These are phyloP conservation scores for Palythoa grandis DNA, from an alignment of 92 coral and sea anemone genomes.

Conservation along the genomic window DNA sequence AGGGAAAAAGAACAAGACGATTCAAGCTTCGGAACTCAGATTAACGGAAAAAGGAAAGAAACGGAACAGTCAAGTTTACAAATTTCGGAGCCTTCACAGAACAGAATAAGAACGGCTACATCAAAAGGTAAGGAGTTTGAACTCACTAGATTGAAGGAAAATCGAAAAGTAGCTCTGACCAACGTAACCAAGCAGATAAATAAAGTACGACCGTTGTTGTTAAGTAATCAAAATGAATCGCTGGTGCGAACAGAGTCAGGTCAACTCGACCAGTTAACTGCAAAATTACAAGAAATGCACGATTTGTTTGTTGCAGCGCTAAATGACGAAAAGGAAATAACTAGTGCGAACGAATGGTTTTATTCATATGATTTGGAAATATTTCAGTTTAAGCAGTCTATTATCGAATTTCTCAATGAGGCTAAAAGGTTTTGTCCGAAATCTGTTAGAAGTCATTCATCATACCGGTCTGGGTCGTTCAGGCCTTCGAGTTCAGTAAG, in stretches of 20 bases:
- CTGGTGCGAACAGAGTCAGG: background rate
- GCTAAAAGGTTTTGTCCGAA: background rate
- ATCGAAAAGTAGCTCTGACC: background rate
- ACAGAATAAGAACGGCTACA: background rate
- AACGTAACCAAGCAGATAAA: conserved; percentile 48
- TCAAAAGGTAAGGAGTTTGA: conserved; percentile 1
- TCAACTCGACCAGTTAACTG: background rate
- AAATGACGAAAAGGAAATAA: background rate
- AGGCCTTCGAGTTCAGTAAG: conserved; percentile 43
- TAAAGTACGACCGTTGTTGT: conserved; percentile 25
- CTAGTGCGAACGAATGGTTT: background rate
- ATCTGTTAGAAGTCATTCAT: background rate
- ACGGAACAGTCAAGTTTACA: background rate
- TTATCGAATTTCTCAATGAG: conserved; percentile 21
- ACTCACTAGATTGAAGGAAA: background rate
- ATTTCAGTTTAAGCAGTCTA: conserved; percentile 5
- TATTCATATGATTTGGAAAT: conserved; percentile 6
- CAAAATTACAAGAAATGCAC: background rate
- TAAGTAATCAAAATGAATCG: background rate
- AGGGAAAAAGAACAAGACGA: background rate
- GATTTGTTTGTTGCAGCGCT: background rate
- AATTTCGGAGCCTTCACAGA: background rate
- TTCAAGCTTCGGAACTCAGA: too few relatives aligned
- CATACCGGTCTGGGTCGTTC: conserved; percentile 21
- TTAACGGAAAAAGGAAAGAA: too few relatives aligned